A percentile compares a stretch with the other conserved stretches of the same genome.
Conservation (phyloP, 2,113 vertebrate species). For the Rutilus rutilus region DNA sequence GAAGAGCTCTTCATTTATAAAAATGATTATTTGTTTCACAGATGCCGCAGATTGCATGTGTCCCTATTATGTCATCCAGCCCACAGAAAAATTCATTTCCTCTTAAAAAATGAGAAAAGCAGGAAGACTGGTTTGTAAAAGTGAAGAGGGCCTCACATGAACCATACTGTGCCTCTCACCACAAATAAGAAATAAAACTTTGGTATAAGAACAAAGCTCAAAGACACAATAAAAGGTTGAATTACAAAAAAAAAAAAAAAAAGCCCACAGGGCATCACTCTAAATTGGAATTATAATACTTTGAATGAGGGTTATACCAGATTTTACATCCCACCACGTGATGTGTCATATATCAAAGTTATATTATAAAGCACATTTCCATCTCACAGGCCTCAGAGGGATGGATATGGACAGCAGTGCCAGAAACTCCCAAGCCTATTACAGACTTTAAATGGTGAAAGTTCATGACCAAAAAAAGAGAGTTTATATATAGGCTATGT, state of each 20-base stretch:
- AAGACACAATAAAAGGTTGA: conserved; percentile 48
- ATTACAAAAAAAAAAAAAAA: neutral
- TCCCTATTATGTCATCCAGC: conserved; percentile 57
- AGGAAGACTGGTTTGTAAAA: conserved; percentile 45
- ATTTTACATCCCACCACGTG: conserved; percentile 21
- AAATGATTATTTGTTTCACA: conserved; percentile 61
- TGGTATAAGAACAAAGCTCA: conserved; percentile 33
- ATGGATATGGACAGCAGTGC: conserved; percentile 1
- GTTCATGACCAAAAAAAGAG: neutral
- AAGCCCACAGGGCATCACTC: neutral
- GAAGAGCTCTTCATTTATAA: conserved; percentile 35
- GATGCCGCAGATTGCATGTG: conserved; percentile 46
- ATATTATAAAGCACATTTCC: conserved; percentile 32
- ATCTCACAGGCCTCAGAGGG: neutral
- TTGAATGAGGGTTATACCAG: conserved; percentile 36
- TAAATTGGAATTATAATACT: conserved; percentile 25
- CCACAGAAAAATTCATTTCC: conserved; percentile 61
- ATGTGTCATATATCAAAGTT: conserved; percentile 41
- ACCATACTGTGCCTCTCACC: conserved; percentile 9
- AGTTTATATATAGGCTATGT: neutral
- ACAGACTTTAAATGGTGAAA: neutral
- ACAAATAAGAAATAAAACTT: conserved; percentile 28
- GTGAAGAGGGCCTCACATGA: neutral
- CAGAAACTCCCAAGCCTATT: neutral
- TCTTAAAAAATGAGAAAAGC: conserved; percentile 61